Evolutionary conservation across 2,888 invertebrate species (phyloP), one percentile per base, ranked within the genome.

Genomic region (Epinotia bilunana): DNA sequence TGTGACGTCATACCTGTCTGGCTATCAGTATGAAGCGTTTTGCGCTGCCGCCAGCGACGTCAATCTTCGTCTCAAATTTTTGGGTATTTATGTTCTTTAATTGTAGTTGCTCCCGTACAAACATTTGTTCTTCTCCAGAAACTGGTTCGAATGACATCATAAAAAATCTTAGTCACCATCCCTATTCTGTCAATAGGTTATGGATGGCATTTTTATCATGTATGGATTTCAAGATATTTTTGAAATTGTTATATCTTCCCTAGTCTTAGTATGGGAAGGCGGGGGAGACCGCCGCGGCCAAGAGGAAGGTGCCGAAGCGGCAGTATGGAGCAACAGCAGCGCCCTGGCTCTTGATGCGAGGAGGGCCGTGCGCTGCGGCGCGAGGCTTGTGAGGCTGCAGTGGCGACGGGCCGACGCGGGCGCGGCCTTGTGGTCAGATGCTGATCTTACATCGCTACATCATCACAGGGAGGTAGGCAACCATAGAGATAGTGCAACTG

Each of bases 321-420:
- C 94, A 0, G 87, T 94, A 12, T 94, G 94, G 94, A 94, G 94
- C 77, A 94, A 94, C 82, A 93, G 93, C 80, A 92, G 91, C 20
- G 88, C 93, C 1, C 78, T 94, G 9, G 93, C 93, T 0, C 71
- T 94, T 20, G 94, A 94, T 80, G 93, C 94, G 1, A 82, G 94
- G 1, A 83, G 93, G 5, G 94, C 94, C 0, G 89, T 93, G 55
- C 89, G 91, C 0, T 94, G 94, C 73, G 92, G 93, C 0, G 92
- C 94, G 11, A 81, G 93, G 3, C 90, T 94, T 0, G 90, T 94
- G 57, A 82, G 94, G 4, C 81, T 94, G 73, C 94, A 94, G 80
- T 94, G 94, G 94, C 82, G 92, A 1, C 79, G 91, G 1, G 91
- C 90, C 0, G 93, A 92, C 63, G 82, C 87, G 0, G 84, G 83